phyloP scores from a whole-genome alignment of 2,888 invertebrate species.

The Choreutis nemorana region DNA sequence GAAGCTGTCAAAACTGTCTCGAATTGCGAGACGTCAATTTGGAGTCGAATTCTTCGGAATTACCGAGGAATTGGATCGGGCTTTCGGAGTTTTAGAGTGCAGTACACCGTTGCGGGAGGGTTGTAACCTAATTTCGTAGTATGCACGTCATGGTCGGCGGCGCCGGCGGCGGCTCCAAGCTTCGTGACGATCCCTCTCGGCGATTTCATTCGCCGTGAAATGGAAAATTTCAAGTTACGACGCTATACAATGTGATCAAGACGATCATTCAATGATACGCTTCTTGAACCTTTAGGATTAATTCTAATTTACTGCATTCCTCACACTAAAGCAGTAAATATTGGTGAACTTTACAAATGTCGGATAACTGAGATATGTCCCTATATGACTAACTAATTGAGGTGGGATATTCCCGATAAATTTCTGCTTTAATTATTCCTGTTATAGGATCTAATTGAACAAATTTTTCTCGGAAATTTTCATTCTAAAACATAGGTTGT shows the following conservation, averaged over 20 bases:
- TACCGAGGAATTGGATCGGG: slow-evolving; percentile 30
- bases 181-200: slow-evolving; percentile 19
- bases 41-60: slow-evolving; percentile 33
- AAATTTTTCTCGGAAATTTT: no score
- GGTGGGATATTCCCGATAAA: no score
- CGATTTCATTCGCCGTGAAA: slow-evolving; percentile 44
- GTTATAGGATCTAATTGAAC: no score
- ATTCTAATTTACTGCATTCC: no score
- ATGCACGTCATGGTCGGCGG: no score
- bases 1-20: slow-evolving; percentile 12
- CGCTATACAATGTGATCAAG: slow-evolving; percentile 31
- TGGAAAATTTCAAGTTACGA: slow-evolving; percentile 40
- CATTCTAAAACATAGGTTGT: no score
- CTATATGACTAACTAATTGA: no score
- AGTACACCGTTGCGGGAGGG: slow-evolving; percentile 24
- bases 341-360: no score
- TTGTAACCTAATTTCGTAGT: slow-evolving; percentile 48
- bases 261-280: slow-evolving; percentile 32
- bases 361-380: no score
- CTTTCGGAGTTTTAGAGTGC: slow-evolving; percentile 38
- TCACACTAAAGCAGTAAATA: no score
- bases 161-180: slow-evolving; percentile 19
- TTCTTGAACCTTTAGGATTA: no score
- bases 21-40: slow-evolving; percentile 27
- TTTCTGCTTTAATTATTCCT: no score